phyloP scores from a whole-genome alignment of 23 tunicate genomes.

The Ascidia mentula region DNA sequence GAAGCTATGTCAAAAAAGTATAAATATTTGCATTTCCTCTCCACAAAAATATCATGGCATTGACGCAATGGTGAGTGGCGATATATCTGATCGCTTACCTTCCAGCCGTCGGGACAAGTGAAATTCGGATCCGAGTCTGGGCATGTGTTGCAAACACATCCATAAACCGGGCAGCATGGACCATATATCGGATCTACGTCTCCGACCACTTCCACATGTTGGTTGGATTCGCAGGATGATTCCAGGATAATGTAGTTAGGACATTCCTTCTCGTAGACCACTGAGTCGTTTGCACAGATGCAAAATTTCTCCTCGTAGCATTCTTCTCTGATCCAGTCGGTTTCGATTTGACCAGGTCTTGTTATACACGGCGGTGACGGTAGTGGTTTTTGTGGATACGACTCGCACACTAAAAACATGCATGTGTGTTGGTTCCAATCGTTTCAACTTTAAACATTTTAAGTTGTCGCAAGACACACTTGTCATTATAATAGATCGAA shows the following conservation, averaged over 20 bases:
- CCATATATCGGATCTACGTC: background rate
- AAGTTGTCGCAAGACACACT: no score
- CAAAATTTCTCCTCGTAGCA: background rate
- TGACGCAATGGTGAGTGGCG: no score
- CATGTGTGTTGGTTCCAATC: no score
- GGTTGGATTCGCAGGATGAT: background rate
- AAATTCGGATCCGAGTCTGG: background rate
- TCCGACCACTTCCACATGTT: background rate
- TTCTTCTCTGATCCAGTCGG: background rate
- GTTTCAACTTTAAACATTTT: no score
- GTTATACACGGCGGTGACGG: background rate
- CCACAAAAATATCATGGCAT: no score
- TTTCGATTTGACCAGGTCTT: background rate
- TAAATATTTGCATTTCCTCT: no score
- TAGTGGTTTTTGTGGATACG: background rate
- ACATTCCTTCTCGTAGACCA: background rate
- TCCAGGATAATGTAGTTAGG: background rate
- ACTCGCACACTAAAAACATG: background rate
- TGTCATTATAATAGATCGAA: no score
- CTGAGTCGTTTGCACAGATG: background rate
- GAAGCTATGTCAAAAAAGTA: no score
- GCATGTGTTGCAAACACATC: background rate
- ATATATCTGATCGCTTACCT: no score
- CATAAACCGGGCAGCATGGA: background rate
- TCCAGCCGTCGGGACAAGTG: background rate